Evolutionary conservation across 2,888 invertebrate genomes (phyloP), one percentile per base, ranked within the genome.

Genomic region (Parnassius apollo): DNA sequence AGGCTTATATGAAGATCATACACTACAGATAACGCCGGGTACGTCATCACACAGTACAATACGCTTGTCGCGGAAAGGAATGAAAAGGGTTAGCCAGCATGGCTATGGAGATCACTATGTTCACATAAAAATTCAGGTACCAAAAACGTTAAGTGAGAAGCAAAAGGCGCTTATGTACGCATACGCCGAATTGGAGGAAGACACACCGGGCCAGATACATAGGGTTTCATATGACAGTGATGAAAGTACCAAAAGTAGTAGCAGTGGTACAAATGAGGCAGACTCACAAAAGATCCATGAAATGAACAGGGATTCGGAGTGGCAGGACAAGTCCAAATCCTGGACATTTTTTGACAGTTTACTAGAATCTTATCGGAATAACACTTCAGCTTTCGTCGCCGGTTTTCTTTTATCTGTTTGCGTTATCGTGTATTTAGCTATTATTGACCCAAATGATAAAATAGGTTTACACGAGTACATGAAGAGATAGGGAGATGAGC

Each of bases 31-130:
- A 78, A 93, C 95, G 62, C 94, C 97, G 0, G 97, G 98, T 25
- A 99, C 99, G 0, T 97, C 97, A 0, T 99, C 99, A 0, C 99
- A 99, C 85, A 95, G 95, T 8, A 93, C 94, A 71, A 95, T 99
- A 61, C 93, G 97, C 48, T 85, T 99, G 45, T 93, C 94, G 1
- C 96, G 97, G 45, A 99, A 99, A 87, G 99, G 99, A 0, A 94
- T 99, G 85, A 97, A 97, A 81, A 94, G 97, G 68, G 95, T 99
- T 2, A 97, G 97, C 76, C 95, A 96, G 10, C 94, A 95, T 68
- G 99, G 99, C 0, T 94, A 96, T 73, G 99, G 99, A 0, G 99
- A 99, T 86, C 99, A 99, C 85, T 99, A 99, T 80, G 95, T 99
- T 11, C 96, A 97, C 75, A 89, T 99, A 52, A 98, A 98, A 91